Percentiles rank a stretch among this genome's conserved stretches.
Conservation (phyloP, 2,113 vertebrate species). For the Megalops atlanticus region DNA sequence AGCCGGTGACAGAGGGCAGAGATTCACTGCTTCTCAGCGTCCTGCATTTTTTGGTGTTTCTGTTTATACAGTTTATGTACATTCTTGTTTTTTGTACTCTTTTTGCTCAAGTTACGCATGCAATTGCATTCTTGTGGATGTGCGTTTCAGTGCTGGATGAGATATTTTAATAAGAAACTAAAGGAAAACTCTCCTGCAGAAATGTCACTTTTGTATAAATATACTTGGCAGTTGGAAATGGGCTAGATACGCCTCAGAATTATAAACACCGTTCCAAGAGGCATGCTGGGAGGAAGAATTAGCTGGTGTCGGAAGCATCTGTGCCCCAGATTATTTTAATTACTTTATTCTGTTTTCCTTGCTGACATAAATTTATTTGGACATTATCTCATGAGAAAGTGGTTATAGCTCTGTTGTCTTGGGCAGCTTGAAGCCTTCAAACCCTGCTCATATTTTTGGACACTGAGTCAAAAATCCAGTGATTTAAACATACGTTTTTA, state of each 20-base stretch:
- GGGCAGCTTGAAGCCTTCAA: slow-evolving; percentile 38
- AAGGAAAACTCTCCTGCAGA: slow-evolving; percentile 50
- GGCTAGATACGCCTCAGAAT: slow-evolving; percentile 56
- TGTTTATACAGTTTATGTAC: not conserved
- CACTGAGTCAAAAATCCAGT: slow-evolving; percentile 42
- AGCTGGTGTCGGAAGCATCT: slow-evolving; percentile 65
- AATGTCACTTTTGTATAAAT: slow-evolving; percentile 65
- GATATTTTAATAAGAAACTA: slow-evolving; percentile 35
- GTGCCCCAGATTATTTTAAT: slow-evolving; percentile 65
- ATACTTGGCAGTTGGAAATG: slow-evolving; percentile 53
- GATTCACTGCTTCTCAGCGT: not conserved
- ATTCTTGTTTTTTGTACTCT: not conserved
- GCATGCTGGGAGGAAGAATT: slow-evolving; percentile 61
- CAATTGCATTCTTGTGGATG: slow-evolving; percentile 6
- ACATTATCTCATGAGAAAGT: slow-evolving; percentile 66
- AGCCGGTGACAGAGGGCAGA: too few species aligned
- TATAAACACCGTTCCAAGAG: slow-evolving; percentile 57
- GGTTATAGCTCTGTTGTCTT: slow-evolving; percentile 43
- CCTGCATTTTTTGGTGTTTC: not conserved
- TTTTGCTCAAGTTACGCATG: not conserved
- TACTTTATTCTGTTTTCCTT: slow-evolving; percentile 60
- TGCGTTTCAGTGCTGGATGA: slow-evolving; percentile 22
- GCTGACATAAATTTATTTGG: slow-evolving; percentile 63
- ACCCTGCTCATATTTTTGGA: slow-evolving; percentile 45
- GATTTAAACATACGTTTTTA: slow-evolving; percentile 64